These are phyloP conservation scores for Tychaedon coryphoeus DNA, from an alignment of 2,113 vertebrate genomes.

Conservation along the genomic window DNA sequence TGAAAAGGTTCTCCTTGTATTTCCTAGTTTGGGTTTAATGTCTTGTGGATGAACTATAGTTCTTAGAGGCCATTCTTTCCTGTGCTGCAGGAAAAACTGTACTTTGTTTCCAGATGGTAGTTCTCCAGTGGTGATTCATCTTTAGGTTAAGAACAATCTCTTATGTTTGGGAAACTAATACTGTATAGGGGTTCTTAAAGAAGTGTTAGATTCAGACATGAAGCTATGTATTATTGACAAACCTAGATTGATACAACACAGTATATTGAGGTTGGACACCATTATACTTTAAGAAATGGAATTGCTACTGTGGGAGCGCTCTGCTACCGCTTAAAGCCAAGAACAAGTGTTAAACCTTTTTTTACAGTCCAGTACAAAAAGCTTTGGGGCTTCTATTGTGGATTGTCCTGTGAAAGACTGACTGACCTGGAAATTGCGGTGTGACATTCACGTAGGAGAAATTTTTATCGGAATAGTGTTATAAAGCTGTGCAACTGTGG, in stretches of 20 bases:
- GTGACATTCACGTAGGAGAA: neutral
- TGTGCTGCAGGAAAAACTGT: neutral
- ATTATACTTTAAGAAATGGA: neutral
- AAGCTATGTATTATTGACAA: neutral
- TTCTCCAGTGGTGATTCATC: neutral
- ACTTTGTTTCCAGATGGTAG: neutral
- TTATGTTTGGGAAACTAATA: neutral
- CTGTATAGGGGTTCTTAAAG: neutral
- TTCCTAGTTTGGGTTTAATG: neutral
- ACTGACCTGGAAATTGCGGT: neutral
- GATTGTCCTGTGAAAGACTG: neutral
- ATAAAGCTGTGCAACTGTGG: neutral
- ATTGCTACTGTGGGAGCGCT: neutral
- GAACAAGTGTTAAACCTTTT: neutral
- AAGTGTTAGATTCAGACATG: neutral
- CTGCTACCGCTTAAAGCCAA: neutral
- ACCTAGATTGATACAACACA: neutral
- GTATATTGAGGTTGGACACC: neutral
- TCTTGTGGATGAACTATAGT: neutral
- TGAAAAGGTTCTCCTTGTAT: neutral
- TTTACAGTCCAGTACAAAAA: neutral
- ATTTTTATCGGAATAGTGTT: fast-evolving
- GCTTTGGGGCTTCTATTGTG: neutral
- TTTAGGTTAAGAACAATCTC: neutral
- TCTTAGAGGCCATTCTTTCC: neutral